Evolutionary conservation across 2,797 vertebrate species (phyloP), one percentile per base, ranked within the genome.

Genomic region (Kryptopterus vitreolus): DNA sequence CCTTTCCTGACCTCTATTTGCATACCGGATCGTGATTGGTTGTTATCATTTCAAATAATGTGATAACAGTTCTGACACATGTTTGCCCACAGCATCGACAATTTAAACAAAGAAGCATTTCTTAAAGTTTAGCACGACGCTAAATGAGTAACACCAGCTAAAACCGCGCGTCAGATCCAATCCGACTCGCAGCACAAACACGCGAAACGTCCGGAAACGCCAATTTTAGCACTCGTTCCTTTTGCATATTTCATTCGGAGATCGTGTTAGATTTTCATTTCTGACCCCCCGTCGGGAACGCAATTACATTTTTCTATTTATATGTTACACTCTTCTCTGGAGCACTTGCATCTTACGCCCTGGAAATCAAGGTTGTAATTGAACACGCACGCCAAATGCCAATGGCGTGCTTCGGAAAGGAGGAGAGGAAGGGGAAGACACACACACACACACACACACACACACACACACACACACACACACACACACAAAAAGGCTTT

Each of bases 311-410:
- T n/a, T 58, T 58, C 72, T 46, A 75, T 59, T 59, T 29, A 26
- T 59, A 46, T 20, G 72, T 29, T 59, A 48, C 55, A 13, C 24
- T 75, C 55, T 59, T 59, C 35, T 78, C 33, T 29, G 61, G 29
- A 53, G 62, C 62, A 26, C 53, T 73, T 46, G 72, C 55, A 26
- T 78, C 16, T 68, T 12, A 13, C 22, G 18, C 58, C 63, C 53
- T 20, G n/a, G n/a, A 78, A 78, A 78, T 50, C 52, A 4, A 11
- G 24, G 33, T 20, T 69, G 62, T 77, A 77, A 68, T 55, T 77
- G 76, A 68, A 66, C 52, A 55, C n/a, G 46, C 16, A 48, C 9
- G 22, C 61, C 62, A 77, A 65, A 77, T 26, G 31, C 48, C 61
- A 77, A 38, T 24, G 52, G 8, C n/a, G 65, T 68, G 24, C n/a